phyloP scores from a whole-genome alignment of 2,797 vertebrate genomes.

The Phoxinus dragarum region DNA sequence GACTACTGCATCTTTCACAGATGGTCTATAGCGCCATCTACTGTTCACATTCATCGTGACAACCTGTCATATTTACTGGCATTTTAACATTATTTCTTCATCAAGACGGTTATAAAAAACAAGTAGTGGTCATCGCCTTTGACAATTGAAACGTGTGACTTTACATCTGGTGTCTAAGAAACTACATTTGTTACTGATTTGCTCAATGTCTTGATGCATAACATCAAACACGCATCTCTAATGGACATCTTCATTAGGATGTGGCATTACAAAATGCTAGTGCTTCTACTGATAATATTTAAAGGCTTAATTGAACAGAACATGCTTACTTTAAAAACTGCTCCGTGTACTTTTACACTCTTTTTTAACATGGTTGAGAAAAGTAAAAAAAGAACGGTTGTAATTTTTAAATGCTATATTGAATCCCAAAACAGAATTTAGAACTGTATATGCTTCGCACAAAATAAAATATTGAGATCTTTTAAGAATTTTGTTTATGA shows the following conservation, averaged over 20 bases:
- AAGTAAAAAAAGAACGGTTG: neutral
- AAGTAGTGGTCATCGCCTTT: neutral
- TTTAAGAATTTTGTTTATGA: neutral
- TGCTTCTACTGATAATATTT: neutral
- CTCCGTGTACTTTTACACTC: neutral
- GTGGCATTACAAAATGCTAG: neutral
- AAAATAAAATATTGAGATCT: neutral
- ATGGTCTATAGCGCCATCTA: constrained; percentile 49
- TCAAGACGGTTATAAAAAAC: neutral
- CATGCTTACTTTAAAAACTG: neutral
- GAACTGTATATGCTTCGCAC: neutral
- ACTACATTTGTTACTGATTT: no score
- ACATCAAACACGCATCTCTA: no score
- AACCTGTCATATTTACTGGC: no score
- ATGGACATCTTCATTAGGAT: neutral
- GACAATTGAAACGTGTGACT: neutral
- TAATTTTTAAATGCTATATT: no score
- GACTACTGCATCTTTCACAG: neutral
- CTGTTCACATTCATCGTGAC: constrained; percentile 21
- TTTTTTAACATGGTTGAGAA: neutral
- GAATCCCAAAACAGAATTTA: neutral
- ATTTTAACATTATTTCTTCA: neutral
- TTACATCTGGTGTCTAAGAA: no score
- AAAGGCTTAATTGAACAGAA: neutral
- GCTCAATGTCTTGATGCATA: no score